These are phyloP conservation scores for Chiloscyllium plagiosum DNA, from an alignment of 2,113 vertebrate genomes.

Conservation along the genomic window DNA sequence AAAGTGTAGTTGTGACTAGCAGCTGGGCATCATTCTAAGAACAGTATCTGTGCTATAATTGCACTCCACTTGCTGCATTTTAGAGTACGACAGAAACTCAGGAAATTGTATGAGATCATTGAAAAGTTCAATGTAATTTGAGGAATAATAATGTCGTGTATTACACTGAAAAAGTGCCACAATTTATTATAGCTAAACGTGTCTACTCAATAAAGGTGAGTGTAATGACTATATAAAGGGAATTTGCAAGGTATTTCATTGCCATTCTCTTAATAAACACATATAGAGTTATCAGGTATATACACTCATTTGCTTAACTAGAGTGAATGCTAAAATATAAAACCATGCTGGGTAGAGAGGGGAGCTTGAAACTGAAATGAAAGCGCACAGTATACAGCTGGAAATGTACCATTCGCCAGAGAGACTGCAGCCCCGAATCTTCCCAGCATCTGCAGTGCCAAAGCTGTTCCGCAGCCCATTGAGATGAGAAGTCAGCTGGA, in stretches of 20 bases:
- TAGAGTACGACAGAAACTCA: neutral
- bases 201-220: neutral
- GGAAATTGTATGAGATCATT: neutral
- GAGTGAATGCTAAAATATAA: neutral
- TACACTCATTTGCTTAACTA: neutral
- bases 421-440: neutral
- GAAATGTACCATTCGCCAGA: neutral
- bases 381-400: neutral
- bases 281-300: neutral
- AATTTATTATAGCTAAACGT: neutral
- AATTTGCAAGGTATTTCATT: neutral
- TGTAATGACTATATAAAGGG: neutral
- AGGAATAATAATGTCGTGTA: neutral
- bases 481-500: neutral
- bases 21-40: neutral
- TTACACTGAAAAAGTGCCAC: neutral
- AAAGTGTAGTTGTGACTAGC: neutral
- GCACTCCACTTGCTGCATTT: neutral
- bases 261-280: neutral
- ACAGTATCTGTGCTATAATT: neutral
- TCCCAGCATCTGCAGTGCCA: neutral
- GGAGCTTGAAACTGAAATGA: neutral
- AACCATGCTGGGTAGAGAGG: neutral
- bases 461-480: neutral
- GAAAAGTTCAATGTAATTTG: neutral